These are phyloP conservation scores for Mungos mungo DNA, from an alignment of 2,113 vertebrate species.

Conservation along the genomic window DNA sequence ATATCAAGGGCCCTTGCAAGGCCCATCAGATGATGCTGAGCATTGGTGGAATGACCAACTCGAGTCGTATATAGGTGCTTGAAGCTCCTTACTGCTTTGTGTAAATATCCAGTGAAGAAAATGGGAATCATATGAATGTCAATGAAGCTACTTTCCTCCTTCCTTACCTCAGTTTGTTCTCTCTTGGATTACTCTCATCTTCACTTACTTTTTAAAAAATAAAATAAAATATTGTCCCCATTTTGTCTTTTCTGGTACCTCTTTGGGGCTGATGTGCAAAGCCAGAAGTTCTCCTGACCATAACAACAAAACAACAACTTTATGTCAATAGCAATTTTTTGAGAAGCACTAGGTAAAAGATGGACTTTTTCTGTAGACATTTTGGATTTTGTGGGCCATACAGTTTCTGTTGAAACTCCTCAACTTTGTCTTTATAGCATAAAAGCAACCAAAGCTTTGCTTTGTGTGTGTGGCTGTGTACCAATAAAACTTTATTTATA, in stretches of 20 bases:
- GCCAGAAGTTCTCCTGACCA: background rate
- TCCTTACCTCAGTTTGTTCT: conserved; percentile 12
- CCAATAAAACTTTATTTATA: conserved; percentile 9
- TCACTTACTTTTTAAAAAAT: background rate
- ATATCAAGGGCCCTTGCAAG: background rate
- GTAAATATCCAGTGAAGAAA: background rate
- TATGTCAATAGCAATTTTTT: background rate
- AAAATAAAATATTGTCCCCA: background rate
- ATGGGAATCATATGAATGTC: background rate
- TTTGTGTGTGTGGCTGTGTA: background rate
- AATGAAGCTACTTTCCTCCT: background rate
- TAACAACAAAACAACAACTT: background rate
- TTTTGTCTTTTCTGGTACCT: background rate
- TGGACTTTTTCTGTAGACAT: background rate
- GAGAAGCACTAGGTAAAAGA: background rate
- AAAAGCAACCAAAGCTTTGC: background rate
- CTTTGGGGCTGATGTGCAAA: background rate
- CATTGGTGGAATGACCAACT: background rate
- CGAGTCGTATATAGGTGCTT: background rate
- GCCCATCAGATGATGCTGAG: background rate
- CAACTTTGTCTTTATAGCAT: background rate
- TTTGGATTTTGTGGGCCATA: background rate
- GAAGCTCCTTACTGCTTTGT: background rate
- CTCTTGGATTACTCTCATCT: background rate
- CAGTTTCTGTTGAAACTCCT: background rate